Evolutionary conservation across 2,797 vertebrate genomes (phyloP).

Genomic region (Schizopygopsis pylzovi): DNA sequence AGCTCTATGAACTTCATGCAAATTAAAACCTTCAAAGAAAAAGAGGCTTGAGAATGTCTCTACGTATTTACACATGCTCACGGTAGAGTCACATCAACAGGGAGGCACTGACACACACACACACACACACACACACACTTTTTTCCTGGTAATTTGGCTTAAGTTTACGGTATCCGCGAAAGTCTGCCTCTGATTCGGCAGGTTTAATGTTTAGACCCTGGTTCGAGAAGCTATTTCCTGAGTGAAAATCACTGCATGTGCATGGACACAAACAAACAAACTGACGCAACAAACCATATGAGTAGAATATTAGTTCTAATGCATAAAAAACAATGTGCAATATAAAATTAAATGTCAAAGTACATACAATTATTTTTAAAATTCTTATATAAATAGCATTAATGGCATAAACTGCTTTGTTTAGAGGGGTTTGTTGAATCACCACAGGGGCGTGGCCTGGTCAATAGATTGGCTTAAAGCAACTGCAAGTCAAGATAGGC

Average conservation of each 20-base stretch:
- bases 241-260: constrained; percentile 49
- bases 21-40: constrained; percentile 64
- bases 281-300: constrained; percentile 40
- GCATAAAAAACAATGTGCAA: constrained; percentile 81
- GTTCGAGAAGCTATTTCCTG: constrained; percentile 54
- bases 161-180: constrained; percentile 23
- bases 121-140: constrained; percentile 61
- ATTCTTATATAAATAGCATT: constrained; percentile 76
- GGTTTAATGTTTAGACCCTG: constrained; percentile 29
- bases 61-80: constrained; percentile 46
- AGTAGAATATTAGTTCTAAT: constrained; percentile 65
- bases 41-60: constrained; percentile 50
- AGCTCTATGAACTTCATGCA: constrained; percentile 78
- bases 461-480: constrained; percentile 55
- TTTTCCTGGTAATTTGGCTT: constrained; percentile 49
- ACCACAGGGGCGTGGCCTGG: constrained; percentile 28
- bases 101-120: constrained; percentile 66
- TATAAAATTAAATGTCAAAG: constrained; percentile 77
- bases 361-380: constrained; percentile 77
- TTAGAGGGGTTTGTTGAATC: constrained; percentile 48
- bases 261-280: constrained; percentile 36
- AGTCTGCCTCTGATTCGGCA: constrained; percentile 32
- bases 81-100: constrained; percentile 49
- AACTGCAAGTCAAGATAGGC: constrained; percentile 66
- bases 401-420: constrained; percentile 56